These are phyloP conservation scores for Melanocharis versteri DNA, from an alignment of 2,113 vertebrate genomes.

Conservation along the genomic window DNA sequence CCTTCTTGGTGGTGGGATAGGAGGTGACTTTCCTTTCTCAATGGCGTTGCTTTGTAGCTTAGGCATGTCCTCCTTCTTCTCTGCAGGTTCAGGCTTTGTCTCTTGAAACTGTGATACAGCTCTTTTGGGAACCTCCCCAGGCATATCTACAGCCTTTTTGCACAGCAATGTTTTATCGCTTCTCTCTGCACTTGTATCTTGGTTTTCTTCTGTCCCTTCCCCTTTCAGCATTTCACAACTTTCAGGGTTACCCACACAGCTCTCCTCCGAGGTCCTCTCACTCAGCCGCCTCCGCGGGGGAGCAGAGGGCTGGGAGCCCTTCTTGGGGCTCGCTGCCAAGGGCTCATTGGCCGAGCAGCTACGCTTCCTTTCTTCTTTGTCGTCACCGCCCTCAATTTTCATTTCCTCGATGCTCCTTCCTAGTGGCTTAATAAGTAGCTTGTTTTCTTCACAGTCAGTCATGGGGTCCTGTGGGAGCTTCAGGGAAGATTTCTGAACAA, in stretches of 20 bases:
- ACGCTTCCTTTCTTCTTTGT: constrained; percentile 36
- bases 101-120: constrained; percentile 18
- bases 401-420: constrained; percentile 30
- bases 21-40: constrained; percentile 47
- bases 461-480: background rate
- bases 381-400: background rate
- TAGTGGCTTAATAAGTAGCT: background rate
- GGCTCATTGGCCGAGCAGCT: background rate
- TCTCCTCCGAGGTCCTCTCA: background rate
- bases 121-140: background rate
- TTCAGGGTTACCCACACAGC: background rate
- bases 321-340: background rate
- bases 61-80: background rate
- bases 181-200: background rate
- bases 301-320: constrained; percentile 30
- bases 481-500: background rate
- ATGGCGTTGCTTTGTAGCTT: background rate
- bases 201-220: background rate
- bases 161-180: background rate
- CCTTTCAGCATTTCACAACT: background rate
- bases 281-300: constrained; percentile 41
- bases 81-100: background rate
- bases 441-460: constrained; percentile 36
- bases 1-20: constrained; percentile 79
- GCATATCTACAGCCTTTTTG: background rate